A percentile compares a stretch with the other conserved stretches of the same genome.
These are phyloP conservation scores for Erpetoichthys calabaricus DNA, from an alignment of 2,797 vertebrate genomes.

Conservation along the genomic window DNA sequence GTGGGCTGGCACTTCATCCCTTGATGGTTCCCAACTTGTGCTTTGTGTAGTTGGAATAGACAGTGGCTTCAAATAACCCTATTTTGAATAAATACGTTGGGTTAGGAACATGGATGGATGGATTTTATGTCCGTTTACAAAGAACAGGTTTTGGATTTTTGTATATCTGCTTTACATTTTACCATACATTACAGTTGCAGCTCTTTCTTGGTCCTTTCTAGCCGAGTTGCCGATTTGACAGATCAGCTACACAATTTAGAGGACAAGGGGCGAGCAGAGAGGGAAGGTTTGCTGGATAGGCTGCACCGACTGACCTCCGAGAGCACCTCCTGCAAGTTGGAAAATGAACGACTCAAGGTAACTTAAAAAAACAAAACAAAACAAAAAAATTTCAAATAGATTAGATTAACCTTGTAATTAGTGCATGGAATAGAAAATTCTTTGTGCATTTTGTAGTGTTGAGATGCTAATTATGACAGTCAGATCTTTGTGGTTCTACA, in stretches of 20 bases:
- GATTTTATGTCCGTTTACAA: too few species aligned
- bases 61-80: too few species aligned
- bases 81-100: too few species aligned
- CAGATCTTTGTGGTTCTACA: too few species aligned
- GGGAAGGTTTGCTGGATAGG: slow-evolving; percentile 49
- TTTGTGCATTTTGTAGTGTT: background rate
- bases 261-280: slow-evolving; percentile 52
- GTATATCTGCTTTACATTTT: too few species aligned
- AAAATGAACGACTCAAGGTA: slow-evolving; percentile 77
- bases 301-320: slow-evolving; percentile 57
- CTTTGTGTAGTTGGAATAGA: too few species aligned
- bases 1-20: too few species aligned
- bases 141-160: too few species aligned
- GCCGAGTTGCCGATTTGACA: slow-evolving; percentile 55
- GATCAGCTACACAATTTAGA: slow-evolving; percentile 54
- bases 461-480: background rate
- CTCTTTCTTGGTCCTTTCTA: slow-evolving; percentile 24
- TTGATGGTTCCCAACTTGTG: too few species aligned
- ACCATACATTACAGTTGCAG: background rate
- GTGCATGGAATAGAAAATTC: background rate
- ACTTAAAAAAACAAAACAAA: too few species aligned
- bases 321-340: slow-evolving; percentile 44
- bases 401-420: background rate
- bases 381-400: background rate
- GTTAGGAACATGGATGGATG: too few species aligned